Evolutionary conservation across 2,888 invertebrate species (phyloP).

Genomic region (Drosophila nr. perissopoda): DNA sequence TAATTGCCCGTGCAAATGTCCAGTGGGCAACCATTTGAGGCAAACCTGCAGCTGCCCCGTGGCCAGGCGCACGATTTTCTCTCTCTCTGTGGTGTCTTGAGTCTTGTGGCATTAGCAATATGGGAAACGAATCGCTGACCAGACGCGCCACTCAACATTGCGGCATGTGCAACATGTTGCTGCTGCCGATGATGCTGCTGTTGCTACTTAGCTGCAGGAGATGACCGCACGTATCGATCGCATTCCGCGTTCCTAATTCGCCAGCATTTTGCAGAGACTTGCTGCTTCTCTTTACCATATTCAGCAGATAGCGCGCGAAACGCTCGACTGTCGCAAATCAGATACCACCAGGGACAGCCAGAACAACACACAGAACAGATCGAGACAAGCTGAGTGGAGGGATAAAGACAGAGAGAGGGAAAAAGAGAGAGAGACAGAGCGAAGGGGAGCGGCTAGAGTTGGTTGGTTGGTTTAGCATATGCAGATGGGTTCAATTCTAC

Average conservation of each 20-base stretch:
- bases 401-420: not conserved
- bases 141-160: conserved; percentile 72
- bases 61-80: conserved; percentile 54
- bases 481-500: conserved; percentile 68
- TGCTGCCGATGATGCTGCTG: conserved; percentile 32
- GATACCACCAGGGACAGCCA: conserved; percentile 56
- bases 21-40: conserved; percentile 67
- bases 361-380: conserved; percentile 4
- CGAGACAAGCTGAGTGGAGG: not conserved
- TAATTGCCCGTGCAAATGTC: conserved; percentile 73
- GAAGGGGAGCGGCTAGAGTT: not conserved
- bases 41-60: conserved; percentile 39
- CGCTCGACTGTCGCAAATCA: conserved; percentile 80
- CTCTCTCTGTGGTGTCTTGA: conserved; percentile 3
- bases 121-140: conserved; percentile 80
- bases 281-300: conserved; percentile 69
- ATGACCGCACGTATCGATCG: conserved; percentile 81
- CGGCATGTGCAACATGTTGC: conserved; percentile 78
- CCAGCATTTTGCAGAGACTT: conserved; percentile 67
- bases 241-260: conserved; percentile 81
- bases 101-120: conserved; percentile 74
- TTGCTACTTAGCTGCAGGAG: conserved; percentile 62
- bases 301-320: conserved; percentile 63
- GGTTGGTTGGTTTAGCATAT: conserved; percentile 66
- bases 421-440: not conserved